Evolutionary conservation across 1,140 invertebrate species (phyloP).

Genomic region (Lordiphosa clarofinis): DNA sequence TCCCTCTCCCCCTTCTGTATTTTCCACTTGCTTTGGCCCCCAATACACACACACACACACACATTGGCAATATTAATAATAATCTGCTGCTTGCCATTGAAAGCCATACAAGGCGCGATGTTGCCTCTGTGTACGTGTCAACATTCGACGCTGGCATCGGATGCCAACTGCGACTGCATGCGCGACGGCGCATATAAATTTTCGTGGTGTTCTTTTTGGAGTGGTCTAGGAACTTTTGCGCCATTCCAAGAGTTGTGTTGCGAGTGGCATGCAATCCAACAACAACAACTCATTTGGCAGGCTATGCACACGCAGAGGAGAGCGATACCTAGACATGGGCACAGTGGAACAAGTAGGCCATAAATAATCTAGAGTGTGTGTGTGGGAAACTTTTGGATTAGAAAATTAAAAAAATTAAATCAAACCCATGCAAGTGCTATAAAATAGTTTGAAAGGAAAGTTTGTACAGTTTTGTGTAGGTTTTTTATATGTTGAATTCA

Average conservation of each 20-base stretch:
- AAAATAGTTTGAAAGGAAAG: background rate
- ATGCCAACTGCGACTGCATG: constrained; percentile 46
- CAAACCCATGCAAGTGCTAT: background rate
- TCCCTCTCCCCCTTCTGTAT: background rate
- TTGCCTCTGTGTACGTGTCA: constrained; percentile 58
- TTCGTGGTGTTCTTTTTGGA: constrained; percentile 66
- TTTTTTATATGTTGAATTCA: too few relatives aligned
- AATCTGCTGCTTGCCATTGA: constrained; percentile 63
- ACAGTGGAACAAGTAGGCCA: constrained; percentile 33
- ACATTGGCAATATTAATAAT: constrained; percentile 74
- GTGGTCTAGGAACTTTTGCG: constrained; percentile 77
- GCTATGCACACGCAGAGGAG: constrained; percentile 17
- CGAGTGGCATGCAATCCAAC: constrained; percentile 15
- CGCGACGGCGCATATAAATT: constrained; percentile 77
- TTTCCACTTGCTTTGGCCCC: background rate
- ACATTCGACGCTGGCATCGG: constrained; percentile 64
- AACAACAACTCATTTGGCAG: constrained; percentile 54
- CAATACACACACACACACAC: constrained; percentile 4
- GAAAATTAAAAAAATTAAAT: background rate
- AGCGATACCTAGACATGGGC: constrained; percentile 25
- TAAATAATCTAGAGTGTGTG: constrained; percentile 21
- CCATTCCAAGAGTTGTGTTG: constrained; percentile 57
- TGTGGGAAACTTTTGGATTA: constrained; percentile 13
- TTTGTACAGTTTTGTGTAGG: too few relatives aligned
- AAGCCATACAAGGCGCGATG: constrained; percentile 74